Conservation (phyloP, 2,888 invertebrate genomes). For the Melanostoma scalare region DNA sequence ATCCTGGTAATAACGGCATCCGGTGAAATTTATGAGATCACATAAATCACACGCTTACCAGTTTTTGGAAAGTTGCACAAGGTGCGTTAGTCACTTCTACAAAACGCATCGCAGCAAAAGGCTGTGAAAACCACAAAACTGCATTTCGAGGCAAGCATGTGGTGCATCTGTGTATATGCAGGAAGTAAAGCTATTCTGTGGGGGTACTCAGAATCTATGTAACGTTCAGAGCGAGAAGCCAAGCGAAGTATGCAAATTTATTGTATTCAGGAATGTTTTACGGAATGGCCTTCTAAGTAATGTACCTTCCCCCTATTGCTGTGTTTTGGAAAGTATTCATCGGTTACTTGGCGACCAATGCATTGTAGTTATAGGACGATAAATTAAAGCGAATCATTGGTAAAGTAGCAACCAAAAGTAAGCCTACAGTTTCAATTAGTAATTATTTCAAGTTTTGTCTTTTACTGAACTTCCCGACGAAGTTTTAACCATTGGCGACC, state of each 20-base stretch:
- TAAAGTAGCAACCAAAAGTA: neutral
- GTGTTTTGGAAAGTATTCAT: slow-evolving; percentile 15
- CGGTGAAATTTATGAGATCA: slow-evolving; percentile 66
- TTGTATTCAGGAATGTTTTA: slow-evolving; percentile 28
- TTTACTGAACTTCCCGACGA: no score
- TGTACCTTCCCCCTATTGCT: slow-evolving; percentile 12
- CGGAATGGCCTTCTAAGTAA: slow-evolving; percentile 29
- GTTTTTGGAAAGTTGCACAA: slow-evolving; percentile 60
- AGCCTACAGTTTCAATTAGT: neutral
- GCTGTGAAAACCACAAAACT: slow-evolving; percentile 51
- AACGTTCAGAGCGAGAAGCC: neutral
- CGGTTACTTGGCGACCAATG: slow-evolving; percentile 6
- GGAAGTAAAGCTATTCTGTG: slow-evolving; percentile 42
- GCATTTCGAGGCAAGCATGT: slow-evolving; percentile 48
- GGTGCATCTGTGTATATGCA: slow-evolving; percentile 17
- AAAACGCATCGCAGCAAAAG: slow-evolving; percentile 34
- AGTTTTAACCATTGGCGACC: no score
- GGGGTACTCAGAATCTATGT: neutral
- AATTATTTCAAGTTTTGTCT: no score
- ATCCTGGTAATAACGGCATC: slow-evolving; percentile 67
- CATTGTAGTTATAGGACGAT: neutral
- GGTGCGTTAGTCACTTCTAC: slow-evolving; percentile 40
- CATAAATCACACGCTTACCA: slow-evolving; percentile 71
- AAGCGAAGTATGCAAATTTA: slow-evolving; percentile 42
- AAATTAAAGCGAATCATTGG: neutral